Evolutionary conservation across 2,888 invertebrate genomes (phyloP).

Genomic region (Stenotaenia linearis): DNA sequence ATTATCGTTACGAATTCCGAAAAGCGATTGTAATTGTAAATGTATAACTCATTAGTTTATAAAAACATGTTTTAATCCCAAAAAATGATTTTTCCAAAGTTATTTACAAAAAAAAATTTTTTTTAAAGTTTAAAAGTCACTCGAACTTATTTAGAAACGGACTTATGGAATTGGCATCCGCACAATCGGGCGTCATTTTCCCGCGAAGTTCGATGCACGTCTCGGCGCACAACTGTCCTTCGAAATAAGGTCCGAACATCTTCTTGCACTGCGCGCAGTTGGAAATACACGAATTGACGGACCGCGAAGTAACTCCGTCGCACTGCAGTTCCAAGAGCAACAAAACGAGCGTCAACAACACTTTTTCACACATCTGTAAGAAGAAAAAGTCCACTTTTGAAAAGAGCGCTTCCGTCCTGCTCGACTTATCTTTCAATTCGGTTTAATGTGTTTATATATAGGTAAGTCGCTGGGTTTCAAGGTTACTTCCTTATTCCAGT

Average conservation of each 20-base stretch:
- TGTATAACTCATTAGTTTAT: too few relatives aligned
- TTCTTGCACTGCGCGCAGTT: constrained; percentile 87
- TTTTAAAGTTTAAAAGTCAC: constrained; percentile 40
- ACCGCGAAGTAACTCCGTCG: background rate
- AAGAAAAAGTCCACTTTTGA: too few relatives aligned
- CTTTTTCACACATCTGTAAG: background rate
- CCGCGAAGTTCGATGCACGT: constrained; percentile 76
- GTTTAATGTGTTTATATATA: background rate
- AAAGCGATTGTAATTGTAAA: too few relatives aligned
- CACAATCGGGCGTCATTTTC: constrained; percentile 77
- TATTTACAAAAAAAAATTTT: background rate
- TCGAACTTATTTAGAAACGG: constrained; percentile 65
- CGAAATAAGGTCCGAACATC: constrained; percentile 79
- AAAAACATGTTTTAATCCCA: background rate
- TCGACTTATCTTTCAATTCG: background rate
- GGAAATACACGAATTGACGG: constrained; percentile 47
- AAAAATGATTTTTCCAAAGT: background rate
- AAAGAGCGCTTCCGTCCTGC: too few relatives aligned
- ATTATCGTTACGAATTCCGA: too few relatives aligned
- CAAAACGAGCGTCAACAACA: background rate
- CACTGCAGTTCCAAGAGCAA: background rate
- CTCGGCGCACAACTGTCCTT: constrained; percentile 77
- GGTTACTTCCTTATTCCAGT: constrained; percentile 4
- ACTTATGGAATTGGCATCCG: constrained; percentile 71
- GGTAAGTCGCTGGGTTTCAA: background rate